Evolutionary conservation across 1,140 invertebrate species (phyloP), one percentile per base, ranked within the genome.

Genomic region (Euura saliciscinereae): DNA sequence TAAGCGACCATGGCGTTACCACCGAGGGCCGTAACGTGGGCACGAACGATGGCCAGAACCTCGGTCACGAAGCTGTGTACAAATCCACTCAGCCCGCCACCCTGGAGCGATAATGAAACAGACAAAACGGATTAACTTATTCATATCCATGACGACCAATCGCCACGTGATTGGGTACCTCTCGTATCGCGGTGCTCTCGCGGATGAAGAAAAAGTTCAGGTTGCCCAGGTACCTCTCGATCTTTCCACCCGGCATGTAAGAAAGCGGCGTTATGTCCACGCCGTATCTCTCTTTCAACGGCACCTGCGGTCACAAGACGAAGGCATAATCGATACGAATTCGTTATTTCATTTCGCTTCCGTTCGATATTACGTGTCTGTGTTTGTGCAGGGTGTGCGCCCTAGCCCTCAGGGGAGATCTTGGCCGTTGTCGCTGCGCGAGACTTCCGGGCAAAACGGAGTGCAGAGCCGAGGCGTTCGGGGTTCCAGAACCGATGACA

Each of bases 151-250:
- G 28, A 28, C 28, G 28, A 28, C 28, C 28, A 59, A 77, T 74
- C 65, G 77, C 79, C 81, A 28, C 28, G 28, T 28, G 28, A 28
- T 28, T 28, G 28, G 28, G 28, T 86, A 94, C 93, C 88, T 98
- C 97, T 80, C 96, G 88, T 74, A 98, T 94, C 45, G 94, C 96
- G 1, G 95, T 98, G 72, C 94, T 96, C 88, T 99, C 97, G 70
- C 97, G 88, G 75, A 99, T 98, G 78, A 99, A 97, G 86, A 98
- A 97, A 82, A 98, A 97, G 82, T 98, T 97, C 69, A 98, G 89
- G 85, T 98, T 97, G 71, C 97, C 97, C 71, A 98, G 87, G 83
- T 98, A 97, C 74, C 93, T 91, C 71, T 95, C 92, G 71, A 96
- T 94, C 72, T 90, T 90, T 2, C 92, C 93, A 73, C 96, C 95